Base-by-base conservation (phyloP, 1,140 invertebrate genomes). In the Holcopasites calliopsidis region DNA sequence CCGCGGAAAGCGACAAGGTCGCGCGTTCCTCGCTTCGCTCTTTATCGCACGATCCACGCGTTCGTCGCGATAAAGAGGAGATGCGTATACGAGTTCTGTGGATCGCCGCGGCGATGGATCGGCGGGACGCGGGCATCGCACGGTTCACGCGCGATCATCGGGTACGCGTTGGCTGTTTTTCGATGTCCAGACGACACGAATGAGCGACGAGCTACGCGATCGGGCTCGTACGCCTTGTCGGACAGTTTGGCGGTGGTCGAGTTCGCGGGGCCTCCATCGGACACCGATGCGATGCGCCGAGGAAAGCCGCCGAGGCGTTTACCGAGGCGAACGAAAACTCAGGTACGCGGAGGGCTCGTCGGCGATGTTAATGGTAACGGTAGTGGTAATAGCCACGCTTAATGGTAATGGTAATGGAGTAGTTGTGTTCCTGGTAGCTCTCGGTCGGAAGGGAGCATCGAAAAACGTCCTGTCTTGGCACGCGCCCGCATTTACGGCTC, bases 331-430 rank as follows among this genome's bases (percentile, higher is more conserved):
- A 11, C 18, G n/a, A 7, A 13, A 31, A 2, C 16, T 57, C 62
- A 74, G 71, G 71, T 74, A 74, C 64, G 54, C 23, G 31, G 31
- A 33, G 6, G 47, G 50, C 47, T 31, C 44, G n/a, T n/a, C n/a
- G n/a, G n/a, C n/a, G 50, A 35, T n/a, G 71, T 62, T 74, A 74
- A 74, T 74, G 71, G 71, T 74, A 74, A 74, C 71, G 72, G 62
- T 75, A 69, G 42, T n/a, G 52, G 52, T 65, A 74, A 77, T 66
- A 47, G 47, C 18, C 26, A 62, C 16, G n/a, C n/a, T n/a, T n/a
- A n/a, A n/a, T n/a, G 58, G 62, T 50, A 75, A 74, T 50, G 81
- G 70, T 90, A 91, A 90, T 90, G 90, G 90, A 91, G 85, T 89
- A 89, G 85, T 90, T 82, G 80, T 91, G 90, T 91, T 75, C 64